These are phyloP conservation scores for Papilio machaon DNA, from an alignment of 1,140 invertebrate genomes.

Conservation along the genomic window DNA sequence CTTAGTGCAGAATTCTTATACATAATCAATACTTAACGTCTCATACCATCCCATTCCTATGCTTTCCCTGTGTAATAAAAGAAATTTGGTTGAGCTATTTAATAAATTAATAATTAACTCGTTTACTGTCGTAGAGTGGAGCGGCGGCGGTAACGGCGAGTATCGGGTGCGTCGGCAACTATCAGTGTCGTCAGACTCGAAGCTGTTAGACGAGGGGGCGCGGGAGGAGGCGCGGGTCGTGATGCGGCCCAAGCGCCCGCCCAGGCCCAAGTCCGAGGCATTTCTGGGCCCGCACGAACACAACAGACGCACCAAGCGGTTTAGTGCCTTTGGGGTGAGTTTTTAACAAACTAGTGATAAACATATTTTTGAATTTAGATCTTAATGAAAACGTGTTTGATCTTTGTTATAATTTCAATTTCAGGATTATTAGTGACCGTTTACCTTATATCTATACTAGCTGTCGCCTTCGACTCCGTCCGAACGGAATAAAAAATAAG, in stretches of 20 bases:
- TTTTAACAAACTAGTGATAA: not conserved
- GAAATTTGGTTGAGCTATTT: not conserved
- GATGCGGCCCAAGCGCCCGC: constrained; percentile 92
- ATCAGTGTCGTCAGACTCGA: constrained; percentile 95
- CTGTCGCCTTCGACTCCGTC: too few species aligned
- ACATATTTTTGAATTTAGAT: not conserved
- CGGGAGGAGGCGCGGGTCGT: constrained; percentile 93
- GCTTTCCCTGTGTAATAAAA: not conserved
- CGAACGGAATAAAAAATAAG: too few species aligned
- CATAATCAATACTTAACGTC: too few species aligned
- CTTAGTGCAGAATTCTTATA: too few species aligned
- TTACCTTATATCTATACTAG: too few species aligned
- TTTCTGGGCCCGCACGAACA: constrained; percentile 87
- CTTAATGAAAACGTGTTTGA: too few species aligned
- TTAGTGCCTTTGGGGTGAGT: constrained; percentile 95
- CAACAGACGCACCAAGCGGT: constrained; percentile 89
- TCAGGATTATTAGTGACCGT: too few species aligned
- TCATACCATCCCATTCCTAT: too few species aligned
- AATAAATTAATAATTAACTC: constrained; percentile 33
- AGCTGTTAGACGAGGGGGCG: constrained; percentile 93
- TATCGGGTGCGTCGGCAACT: constrained; percentile 93
- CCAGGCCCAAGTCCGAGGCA: constrained; percentile 94
- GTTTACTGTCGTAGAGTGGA: constrained; percentile 82
- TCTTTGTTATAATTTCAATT: too few species aligned
- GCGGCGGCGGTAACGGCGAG: constrained; percentile 88